Base-by-base conservation (phyloP, 2,888 invertebrate species). In the Drymonia ruficornis region DNA sequence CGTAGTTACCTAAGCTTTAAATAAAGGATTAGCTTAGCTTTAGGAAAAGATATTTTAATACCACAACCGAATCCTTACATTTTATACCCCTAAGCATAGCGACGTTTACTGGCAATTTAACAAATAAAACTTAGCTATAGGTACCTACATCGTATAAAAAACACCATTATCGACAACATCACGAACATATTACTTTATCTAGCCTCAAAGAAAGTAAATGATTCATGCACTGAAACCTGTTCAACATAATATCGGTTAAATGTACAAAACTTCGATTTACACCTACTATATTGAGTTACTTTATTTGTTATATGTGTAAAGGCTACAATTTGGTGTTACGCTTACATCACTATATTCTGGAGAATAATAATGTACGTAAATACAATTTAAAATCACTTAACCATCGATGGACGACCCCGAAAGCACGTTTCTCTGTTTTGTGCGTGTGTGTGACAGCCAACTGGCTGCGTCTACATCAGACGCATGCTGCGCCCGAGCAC, bases 301-400 rank as follows among this genome's bases (percentile, higher is more conserved):
- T 52, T 53, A 49, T 57, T 34, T 61, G 54, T 46, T 23, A 23
- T 15, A 46, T 50, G 55, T 70, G 77, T 79, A 78, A 86, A 89
- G 86, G 86, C 89, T 89, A 88, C 80, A 67, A 77, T 80, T 91
- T 91, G 90, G 91, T 90, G 90, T 91, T 89, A 81, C 79, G 76
- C 84, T 89, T 89, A 86, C 81, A 76, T 86, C 52, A 82, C 71
- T 76, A 77, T 83, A 80, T 83, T 76, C 78, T 77, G 75, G 73
- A 77, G 64, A 73, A 72, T 64, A 73, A 73, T 67, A 73, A 69
- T 79, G 72, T 69, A 75, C 71, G 70, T 76, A 77, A 73, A 67
- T 65, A 71, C 62, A 68, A 71, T 62, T 72, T 64, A 66, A 66
- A 63, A 69, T 76, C 68, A 76, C 67, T 73, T 73, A 75, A 76